These are phyloP conservation scores for Aphelocoma californica DNA, from an alignment of 2,797 vertebrate species.

Conservation along the genomic window DNA sequence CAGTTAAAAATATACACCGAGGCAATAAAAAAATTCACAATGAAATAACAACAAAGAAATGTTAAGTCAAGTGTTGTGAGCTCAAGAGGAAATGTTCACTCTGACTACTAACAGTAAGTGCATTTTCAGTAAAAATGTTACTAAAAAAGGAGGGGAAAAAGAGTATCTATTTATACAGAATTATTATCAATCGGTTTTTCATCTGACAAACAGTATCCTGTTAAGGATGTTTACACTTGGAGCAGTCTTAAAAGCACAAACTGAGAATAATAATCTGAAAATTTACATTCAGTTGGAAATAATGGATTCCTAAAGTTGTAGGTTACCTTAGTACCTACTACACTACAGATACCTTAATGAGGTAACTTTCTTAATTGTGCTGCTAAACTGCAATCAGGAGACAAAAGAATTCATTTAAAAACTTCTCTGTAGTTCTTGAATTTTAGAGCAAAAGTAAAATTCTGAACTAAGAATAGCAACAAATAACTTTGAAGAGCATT, in stretches of 20 bases:
- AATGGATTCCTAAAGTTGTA: not conserved
- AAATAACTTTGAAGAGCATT: not conserved
- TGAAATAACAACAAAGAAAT: not conserved
- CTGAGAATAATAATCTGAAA: not conserved
- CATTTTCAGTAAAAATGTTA: not conserved
- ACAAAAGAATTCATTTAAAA: not conserved
- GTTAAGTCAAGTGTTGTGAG: not conserved
- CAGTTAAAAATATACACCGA: not conserved
- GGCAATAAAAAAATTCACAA: not conserved
- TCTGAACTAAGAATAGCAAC: not conserved
- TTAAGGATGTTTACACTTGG: not conserved
- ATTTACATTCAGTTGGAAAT: not conserved
- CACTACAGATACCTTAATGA: not conserved
- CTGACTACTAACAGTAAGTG: not conserved
- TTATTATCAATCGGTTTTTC: not conserved
- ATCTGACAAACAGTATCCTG: not conserved
- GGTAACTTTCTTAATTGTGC: not conserved
- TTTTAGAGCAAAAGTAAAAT: not conserved
- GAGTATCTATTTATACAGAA: not conserved
- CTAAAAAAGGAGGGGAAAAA: accelerated
- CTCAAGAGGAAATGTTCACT: not conserved
- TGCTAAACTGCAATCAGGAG: not conserved
- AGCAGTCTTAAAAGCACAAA: not conserved
- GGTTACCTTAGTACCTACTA: not conserved
- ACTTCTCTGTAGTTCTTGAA: not conserved